Conservation (phyloP, 2,113 vertebrate genomes). For the Stegostoma tigrinum region DNA sequence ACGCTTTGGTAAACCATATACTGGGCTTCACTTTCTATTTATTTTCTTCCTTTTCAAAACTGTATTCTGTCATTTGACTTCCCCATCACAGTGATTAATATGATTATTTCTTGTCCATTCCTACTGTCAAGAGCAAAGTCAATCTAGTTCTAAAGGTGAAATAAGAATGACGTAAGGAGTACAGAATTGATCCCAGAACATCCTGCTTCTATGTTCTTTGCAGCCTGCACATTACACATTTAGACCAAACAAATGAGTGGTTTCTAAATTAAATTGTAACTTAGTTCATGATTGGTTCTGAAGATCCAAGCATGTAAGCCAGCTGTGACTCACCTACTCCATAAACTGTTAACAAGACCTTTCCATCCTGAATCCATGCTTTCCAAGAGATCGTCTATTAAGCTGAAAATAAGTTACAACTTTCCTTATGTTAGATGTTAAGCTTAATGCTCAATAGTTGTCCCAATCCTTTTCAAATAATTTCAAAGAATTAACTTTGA, state of each 20-base stretch:
- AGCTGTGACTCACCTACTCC: not conserved
- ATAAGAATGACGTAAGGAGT: not conserved
- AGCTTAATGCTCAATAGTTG: not conserved
- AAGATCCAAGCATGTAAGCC: not conserved
- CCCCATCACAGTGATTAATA: not conserved
- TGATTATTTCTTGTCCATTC: too few species aligned
- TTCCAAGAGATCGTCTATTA: not conserved
- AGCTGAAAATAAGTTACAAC: not conserved
- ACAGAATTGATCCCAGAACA: not conserved
- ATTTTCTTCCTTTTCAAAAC: not conserved
- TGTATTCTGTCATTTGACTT: not conserved
- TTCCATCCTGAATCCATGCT: not conserved
- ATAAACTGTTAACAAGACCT: not conserved
- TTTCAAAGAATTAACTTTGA: not conserved
- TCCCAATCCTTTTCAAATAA: not conserved
- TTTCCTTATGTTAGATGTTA: not conserved
- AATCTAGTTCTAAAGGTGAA: not conserved
- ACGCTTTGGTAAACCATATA: not conserved
- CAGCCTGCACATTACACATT: not conserved
- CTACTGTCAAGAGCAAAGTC: not conserved
- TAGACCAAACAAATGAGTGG: not conserved
- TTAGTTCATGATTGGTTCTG: not conserved
- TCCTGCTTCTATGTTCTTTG: not conserved
- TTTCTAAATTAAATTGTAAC: not conserved
- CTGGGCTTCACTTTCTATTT: not conserved